A percentile compares a stretch with the other conserved stretches of the same genome.
phyloP scores from a whole-genome alignment of 2,797 vertebrate genomes.

The Paramormyrops hopkinsi region DNA sequence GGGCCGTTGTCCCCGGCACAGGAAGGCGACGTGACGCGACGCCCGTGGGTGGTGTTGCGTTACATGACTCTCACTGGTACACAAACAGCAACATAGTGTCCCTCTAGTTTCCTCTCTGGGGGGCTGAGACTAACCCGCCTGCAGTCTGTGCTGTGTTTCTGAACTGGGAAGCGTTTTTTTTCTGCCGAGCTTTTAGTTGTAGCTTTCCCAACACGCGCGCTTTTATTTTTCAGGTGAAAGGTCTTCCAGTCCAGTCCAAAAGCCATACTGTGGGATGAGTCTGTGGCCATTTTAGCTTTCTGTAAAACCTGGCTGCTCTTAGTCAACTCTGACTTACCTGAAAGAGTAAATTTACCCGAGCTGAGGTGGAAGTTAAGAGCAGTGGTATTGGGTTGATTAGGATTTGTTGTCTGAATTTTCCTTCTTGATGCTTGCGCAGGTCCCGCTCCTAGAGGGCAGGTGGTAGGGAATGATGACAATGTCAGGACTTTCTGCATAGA shows the following conservation, averaged over 20 bases:
- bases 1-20: background rate
- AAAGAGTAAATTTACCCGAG: background rate
- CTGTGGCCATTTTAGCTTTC: background rate
- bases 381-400: background rate
- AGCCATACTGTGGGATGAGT: background rate
- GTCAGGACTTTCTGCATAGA: background rate
- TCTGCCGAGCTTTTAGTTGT: background rate
- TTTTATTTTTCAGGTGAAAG: background rate
- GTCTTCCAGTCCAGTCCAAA: background rate
- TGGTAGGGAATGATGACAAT: background rate
- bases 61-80: background rate
- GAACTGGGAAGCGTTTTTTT: background rate
- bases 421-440: background rate
- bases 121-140: background rate
- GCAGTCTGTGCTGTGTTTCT: background rate
- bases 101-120: background rate
- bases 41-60: background rate
- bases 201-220: background rate
- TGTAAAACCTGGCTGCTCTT: background rate
- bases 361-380: background rate
- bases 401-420: background rate
- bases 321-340: background rate
- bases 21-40: background rate
- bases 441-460: background rate
- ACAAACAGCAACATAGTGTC: background rate